These are phyloP conservation scores for Leuciscus idus DNA, from an alignment of 2,113 vertebrate species.

Conservation along the genomic window DNA sequence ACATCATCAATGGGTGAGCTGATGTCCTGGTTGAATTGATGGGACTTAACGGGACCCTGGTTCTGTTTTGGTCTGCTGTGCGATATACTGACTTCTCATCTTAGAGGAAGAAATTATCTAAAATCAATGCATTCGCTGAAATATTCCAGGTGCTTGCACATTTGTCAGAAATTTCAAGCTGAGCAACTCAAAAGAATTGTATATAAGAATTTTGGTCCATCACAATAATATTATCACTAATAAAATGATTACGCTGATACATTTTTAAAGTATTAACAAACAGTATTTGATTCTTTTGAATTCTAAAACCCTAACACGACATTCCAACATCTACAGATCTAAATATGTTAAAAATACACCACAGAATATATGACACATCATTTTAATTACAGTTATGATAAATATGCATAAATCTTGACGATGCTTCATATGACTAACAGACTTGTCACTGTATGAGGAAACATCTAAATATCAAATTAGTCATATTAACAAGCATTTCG, in stretches of 20 bases:
- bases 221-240: neutral
- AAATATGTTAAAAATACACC: neutral
- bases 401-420: neutral
- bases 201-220: neutral
- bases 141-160: conserved; percentile 50
- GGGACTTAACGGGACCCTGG: neutral
- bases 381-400: conserved; percentile 8
- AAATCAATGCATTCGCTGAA: conserved; percentile 21
- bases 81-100: conserved; percentile 11
- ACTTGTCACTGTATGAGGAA: conserved; percentile 9
- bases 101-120: neutral
- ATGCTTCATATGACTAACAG: conserved; percentile 21
- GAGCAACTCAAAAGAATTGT: neutral
- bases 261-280: neutral
- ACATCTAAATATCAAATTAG: conserved; percentile 31
- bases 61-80: neutral
- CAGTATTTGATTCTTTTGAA: neutral
- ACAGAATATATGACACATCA: neutral
- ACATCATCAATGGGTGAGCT: conserved; percentile 44
- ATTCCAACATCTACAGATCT: neutral
- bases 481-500: conserved; percentile 1
- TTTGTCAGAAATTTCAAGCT: conserved; percentile 48
- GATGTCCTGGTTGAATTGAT: conserved; percentile 40
- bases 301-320: neutral
- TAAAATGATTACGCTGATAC: neutral